A percentile compares a stretch with the other conserved stretches of the same genome.
Evolutionary conservation across 1,140 invertebrate species (phyloP).

Genomic region (Drosophila paulistorum): DNA sequence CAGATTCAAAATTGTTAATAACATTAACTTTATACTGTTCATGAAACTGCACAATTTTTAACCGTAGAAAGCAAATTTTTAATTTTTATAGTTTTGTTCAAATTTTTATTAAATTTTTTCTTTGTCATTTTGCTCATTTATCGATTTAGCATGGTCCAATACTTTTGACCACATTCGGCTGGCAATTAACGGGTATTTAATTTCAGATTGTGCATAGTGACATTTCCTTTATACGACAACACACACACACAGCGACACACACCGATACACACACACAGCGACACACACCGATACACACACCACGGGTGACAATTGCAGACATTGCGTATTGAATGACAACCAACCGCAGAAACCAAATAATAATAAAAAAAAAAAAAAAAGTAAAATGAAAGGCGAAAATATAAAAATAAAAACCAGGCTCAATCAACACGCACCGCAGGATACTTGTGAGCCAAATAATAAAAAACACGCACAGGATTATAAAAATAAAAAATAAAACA

Average conservation of each 20-base stretch:
- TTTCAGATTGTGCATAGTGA: constrained; percentile 34
- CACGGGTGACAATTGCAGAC: constrained; percentile 64
- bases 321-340: constrained; percentile 56
- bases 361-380: constrained; percentile 34
- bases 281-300: constrained; percentile 31
- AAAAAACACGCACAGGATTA: constrained; percentile 58
- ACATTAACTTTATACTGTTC: too few species aligned
- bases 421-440: constrained; percentile 68
- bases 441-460: constrained; percentile 45
- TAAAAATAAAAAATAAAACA: constrained; percentile 24
- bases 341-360: constrained; percentile 50
- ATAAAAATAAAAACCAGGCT: constrained; percentile 37
- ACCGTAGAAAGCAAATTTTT: too few species aligned
- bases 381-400: constrained; percentile 35
- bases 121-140: not conserved
- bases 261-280: not conserved
- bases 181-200: constrained; percentile 67
- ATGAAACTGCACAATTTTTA: too few species aligned
- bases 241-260: not conserved
- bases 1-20: too few species aligned
- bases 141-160: not conserved
- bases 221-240: constrained; percentile 10
- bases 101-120: constrained; percentile 2
- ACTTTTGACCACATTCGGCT: constrained; percentile 49
- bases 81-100: not conserved